Base-by-base conservation (phyloP, 1,140 invertebrate species). In the Panagrolaimus sp. region DNA sequence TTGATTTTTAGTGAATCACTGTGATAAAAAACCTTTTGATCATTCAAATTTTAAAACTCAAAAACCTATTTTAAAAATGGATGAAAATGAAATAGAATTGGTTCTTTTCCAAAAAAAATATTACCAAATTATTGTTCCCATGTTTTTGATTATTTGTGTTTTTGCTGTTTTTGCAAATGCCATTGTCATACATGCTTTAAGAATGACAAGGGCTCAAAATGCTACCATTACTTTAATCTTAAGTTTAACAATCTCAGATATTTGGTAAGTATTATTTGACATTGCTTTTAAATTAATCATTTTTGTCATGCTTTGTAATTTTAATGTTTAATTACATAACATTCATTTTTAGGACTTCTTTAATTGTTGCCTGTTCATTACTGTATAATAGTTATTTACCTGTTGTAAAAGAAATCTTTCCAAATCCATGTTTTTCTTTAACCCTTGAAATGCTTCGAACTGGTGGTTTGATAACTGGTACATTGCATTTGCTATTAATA, bases 331-430 rank as follows among this genome's bases (percentile, higher is more conserved):
- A 10, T 38, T 26, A n/a, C n/a, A n/a, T n/a, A n/a, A n/a, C n/a
- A n/a, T n/a, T n/a, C n/a, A n/a, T n/a, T n/a, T n/a, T n/a, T 43
- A 69, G n/a, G 43, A 75, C 76, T 10, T 58, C 63, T 45, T 69
- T 55, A n/a, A 74, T 77, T 28, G 71, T 77, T 38, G 76, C 71
- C 15, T 43, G 68, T 43, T 77, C 75, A 9, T 73, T 77, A 15
- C 48, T 77, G 4, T 79, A 76, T 55, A 77, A 77, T 64, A 78
- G 76, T 32, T 77, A 75, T 47, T 55, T 77, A 38, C 75, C 75
- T 14, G 70, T 63, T 6, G 73, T 79, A 5, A 48, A 70, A 43
- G 65, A 68, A 28, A 77, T 73, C 10, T 17, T 47, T 3, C 63
- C 78, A 7, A 71, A 79, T 52, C 76, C 76, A 6, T 77, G 75